Percentiles rank a stretch among this genome's conserved stretches.
These are phyloP conservation scores for Pyrochroa serraticornis DNA, from an alignment of 2,888 invertebrate genomes.

Conservation along the genomic window DNA sequence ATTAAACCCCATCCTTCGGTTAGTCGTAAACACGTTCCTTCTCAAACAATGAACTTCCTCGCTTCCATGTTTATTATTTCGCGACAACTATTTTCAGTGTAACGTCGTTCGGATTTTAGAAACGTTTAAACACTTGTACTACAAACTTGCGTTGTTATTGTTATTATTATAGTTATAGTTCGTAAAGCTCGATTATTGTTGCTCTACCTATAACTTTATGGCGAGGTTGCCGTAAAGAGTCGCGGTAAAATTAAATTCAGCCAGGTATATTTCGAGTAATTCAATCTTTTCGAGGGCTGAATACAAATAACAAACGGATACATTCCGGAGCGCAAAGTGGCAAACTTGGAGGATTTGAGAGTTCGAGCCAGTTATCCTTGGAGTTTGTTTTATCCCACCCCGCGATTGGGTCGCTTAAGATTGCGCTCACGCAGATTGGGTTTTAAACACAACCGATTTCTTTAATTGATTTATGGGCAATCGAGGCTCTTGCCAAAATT, in stretches of 20 bases:
- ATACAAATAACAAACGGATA: constrained; percentile 33
- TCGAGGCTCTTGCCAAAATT: no score
- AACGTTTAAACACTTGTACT: neutral
- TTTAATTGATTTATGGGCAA: no score
- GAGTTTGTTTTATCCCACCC: constrained; percentile 17
- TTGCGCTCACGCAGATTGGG: neutral
- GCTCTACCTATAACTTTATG: neutral
- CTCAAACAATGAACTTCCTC: constrained; percentile 31
- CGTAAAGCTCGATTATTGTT: neutral
- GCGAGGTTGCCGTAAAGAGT: neutral
- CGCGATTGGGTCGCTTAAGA: constrained; percentile 15
- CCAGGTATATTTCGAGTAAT: constrained; percentile 13
- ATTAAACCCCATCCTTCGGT: constrained; percentile 32
- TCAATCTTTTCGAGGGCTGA: constrained; percentile 32
- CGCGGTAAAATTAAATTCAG: constrained; percentile 5
- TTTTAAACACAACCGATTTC: neutral
- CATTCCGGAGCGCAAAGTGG: constrained; percentile 35
- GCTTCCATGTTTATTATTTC: constrained; percentile 14
- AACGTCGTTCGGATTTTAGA: no score
- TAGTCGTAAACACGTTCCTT: constrained; percentile 25
- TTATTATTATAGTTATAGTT: neutral
- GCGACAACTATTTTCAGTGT: neutral
- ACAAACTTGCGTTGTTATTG: constrained; percentile 2
- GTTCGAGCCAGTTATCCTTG: constrained; percentile 14
- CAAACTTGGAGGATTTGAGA: constrained; percentile 29